Base-by-base conservation (phyloP, 2,113 vertebrate genomes). In the Xenopus laevis region DNA sequence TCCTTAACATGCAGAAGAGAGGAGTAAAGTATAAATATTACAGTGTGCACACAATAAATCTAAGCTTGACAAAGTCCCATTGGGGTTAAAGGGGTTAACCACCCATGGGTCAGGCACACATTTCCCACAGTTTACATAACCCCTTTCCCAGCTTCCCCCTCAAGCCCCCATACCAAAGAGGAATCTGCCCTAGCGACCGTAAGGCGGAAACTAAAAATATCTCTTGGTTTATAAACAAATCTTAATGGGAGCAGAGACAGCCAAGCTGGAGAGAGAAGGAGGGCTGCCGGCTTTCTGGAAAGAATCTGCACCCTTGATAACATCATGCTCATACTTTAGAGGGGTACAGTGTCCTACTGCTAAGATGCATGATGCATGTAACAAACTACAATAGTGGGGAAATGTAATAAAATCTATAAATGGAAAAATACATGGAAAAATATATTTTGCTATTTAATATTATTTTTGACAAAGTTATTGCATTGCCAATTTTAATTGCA, bases 161-260 rank as follows among this genome's bases (percentile, higher is more conserved):
- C 33, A 23, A 46, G 27, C 66, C 59, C 23, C 59, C 33, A 55
- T 89, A 84, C 84, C 82, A 84, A 75, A 82, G 83, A 84, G 88
- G 88, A 86, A 83, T 79, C 87, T 88, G 85, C 86, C 86, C 81
- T 71, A 86, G 88, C 85, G 90, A 89, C 86, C 83, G 13, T 85
- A 81, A 87, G 88, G 86, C 86, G 85, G 87, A 89, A 88, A 87
- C 55, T 82, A 87, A 89, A 89, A 91, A 92, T 91, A 91, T 91
- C 90, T 89, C 83, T 86, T 80, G 81, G 86, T 91, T 86, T 89
- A 83, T 91, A 91, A 91, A 92, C 90, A 91, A 72, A 79, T 18
- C 7, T 83, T 91, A 88, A 91, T 89, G 89, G 90, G 86, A 87
- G 85, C 88, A 87, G 79, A 82, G 81, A 81, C 78, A 0, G 79